Evolutionary conservation across 2,888 invertebrate genomes (phyloP), one percentile per base, ranked within the genome.

Genomic region (Morinoia aosen): DNA sequence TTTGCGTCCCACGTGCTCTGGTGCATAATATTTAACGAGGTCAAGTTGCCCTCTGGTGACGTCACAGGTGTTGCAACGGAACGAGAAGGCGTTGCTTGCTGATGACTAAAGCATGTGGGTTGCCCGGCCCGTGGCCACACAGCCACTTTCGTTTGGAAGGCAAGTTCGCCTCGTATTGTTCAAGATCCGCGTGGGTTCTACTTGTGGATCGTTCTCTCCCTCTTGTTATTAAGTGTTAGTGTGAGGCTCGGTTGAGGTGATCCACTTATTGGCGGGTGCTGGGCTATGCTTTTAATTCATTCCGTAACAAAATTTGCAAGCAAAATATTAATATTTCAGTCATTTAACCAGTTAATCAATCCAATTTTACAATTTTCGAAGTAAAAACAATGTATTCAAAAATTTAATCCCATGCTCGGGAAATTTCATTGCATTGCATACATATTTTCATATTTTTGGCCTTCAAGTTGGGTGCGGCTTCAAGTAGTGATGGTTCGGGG

Each of bases 101-200:
- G 76, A 76, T 76, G 76, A 76, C 76, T 76, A 76, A 76, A 76
- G 76, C 33, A 76, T 76, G 76, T 76, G 76, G 76, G 76, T 76
- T 76, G 76, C 76, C 76, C 76, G 25, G 76, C 76, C 33, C 33
- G 25, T 76, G 76, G 33, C 76, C 25, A 2, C 64, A 19, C 64
- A 19, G 25, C 64, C 76, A 76, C 76, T 76, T 76, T 76, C 76
- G 76, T 76, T 76, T 76, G 25, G 25, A 33, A 76, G 76, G 25
- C 76, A 76, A 76, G 76, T 7, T 33, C 8, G 76, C 76, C 19
- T 76, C 76, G 76, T 76, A 25, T 76, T 76, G 76, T 25, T 76
- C 76, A 76, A 76, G 76, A 76, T 76, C 76, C 76, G 10, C 76
- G 76, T 76, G 76, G 76, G 76, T 76, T 33, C 76, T 33, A 33